Percentiles rank a stretch among this genome's conserved stretches.
Evolutionary conservation across 2,888 invertebrate species (phyloP).

Genomic region (Clitarchus hookeri): DNA sequence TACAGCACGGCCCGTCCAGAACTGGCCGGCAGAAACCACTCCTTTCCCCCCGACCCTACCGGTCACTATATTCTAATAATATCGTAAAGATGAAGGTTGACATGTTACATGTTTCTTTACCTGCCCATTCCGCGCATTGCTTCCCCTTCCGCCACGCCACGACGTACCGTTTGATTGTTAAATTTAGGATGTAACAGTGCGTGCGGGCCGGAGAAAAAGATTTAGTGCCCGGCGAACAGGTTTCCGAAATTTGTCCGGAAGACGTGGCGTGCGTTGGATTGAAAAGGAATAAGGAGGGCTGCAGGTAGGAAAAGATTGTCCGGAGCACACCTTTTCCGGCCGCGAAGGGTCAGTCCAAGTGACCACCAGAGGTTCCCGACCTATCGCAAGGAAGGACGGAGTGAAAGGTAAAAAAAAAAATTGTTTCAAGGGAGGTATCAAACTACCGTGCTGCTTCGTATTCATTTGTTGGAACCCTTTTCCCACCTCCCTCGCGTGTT

Average conservation of each 20-base stretch:
- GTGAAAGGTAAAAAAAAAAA: not conserved
- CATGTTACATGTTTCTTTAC: slow-evolving; percentile 25
- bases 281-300: not conserved
- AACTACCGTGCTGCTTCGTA: not conserved
- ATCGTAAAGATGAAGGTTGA: slow-evolving; percentile 24
- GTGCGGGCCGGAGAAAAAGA: not conserved
- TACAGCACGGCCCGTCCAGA: not conserved
- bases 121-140: not conserved
- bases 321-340: not conserved
- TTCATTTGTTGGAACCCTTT: slow-evolving; percentile 19
- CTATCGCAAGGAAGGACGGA: not conserved
- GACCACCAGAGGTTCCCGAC: not conserved
- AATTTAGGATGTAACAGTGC: slow-evolving; percentile 25
- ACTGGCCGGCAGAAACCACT: not conserved
- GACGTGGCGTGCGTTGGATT: not conserved
- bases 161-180: slow-evolving; percentile 19
- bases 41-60: not conserved
- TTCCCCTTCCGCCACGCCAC: not conserved
- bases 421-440: not conserved
- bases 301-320: not conserved
- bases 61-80: slow-evolving; percentile 25
- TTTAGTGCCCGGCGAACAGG: not conserved
- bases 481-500: not conserved
- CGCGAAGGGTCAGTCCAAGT: not conserved
- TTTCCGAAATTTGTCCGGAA: not conserved